Base-by-base conservation (phyloP, 2,113 vertebrate species). In the Grus americana region DNA sequence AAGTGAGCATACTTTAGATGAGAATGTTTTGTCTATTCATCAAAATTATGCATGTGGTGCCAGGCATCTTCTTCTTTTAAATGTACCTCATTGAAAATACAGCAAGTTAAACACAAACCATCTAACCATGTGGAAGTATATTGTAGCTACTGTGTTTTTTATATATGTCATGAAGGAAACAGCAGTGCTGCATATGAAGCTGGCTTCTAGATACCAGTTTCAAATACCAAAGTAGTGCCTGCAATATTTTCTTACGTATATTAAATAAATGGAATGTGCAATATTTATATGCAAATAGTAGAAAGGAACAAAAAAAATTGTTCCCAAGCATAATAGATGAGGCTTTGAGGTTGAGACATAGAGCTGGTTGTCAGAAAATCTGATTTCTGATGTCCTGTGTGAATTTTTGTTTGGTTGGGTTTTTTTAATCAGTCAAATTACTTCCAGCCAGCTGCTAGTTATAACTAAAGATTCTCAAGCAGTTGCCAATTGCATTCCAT, bases 31-130 rank as follows among this genome's bases (percentile, higher is more conserved):
- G 83, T 84, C 71, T 84, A 76, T 95, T 97, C 87, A 96, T 94
- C 87, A 94, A 67, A 61, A 95, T 96, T 97, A 94, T 91, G 85
- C 55, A 26, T 66, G 21, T 81, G 71, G 72, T 81, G 70, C 85
- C 93, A 93, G 87, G 82, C 59, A 55, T 86, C 66, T 29, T 83
- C 83, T 61, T 96, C 79, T 96, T 95, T 95, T 92, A 97, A 97
- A 96, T 88, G 72, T 83, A 94, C 90, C 74, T 96, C 88, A 95
- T 91, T 94, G 94, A 87, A 90, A 95, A 95, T 95, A 79, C 34
- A 89, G 89, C 52, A 83, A 96, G 84, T 95, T 92, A 91, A 90
- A 95, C 70, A 92, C 85, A 95, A 96, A 84, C 93, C 71, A 86
- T 93, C 73, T 90, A 83, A 92, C 38, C 62, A 55, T 86, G 58